Evolutionary conservation across 1,140 invertebrate species (phyloP).

Genomic region (Panulirus ornatus): DNA sequence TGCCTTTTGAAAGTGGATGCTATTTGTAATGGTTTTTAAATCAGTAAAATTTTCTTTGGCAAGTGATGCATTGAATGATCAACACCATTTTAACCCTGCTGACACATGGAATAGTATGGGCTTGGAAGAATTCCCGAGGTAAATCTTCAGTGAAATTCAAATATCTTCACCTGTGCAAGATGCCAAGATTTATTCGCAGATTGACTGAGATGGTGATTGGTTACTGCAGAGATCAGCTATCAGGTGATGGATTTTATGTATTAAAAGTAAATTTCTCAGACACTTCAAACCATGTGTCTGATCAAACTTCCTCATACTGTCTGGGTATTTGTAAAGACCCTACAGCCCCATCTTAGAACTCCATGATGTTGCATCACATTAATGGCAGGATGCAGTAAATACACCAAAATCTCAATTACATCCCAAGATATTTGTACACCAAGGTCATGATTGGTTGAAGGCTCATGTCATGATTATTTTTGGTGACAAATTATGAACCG

Average conservation of each 20-base stretch:
- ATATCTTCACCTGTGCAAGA: not conserved
- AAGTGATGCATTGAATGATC: not conserved
- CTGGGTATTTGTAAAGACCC: not conserved
- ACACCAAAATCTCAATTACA: slow-evolving; percentile 13
- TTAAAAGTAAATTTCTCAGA: not conserved
- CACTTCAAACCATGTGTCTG: not conserved
- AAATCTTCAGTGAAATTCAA: not conserved
- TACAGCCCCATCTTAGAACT: not conserved
- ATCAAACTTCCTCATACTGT: no score
- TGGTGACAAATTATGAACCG: not conserved
- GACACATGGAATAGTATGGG: not conserved
- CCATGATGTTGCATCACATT: not conserved
- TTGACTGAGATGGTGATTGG: slow-evolving; percentile 1
- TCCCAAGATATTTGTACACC: not conserved
- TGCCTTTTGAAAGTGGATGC: not conserved
- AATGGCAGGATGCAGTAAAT: not conserved
- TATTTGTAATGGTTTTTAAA: not conserved
- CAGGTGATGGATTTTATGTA: slow-evolving; percentile 5
- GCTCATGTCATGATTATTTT: not conserved
- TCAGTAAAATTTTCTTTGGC: not conserved
- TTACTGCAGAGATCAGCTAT: not conserved
- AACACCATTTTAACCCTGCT: not conserved
- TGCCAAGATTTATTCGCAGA: not conserved
- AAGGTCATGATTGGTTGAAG: not conserved
- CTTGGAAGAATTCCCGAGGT: not conserved